Base-by-base conservation (phyloP, 2,888 invertebrate genomes). In the Mamestra brassicae region DNA sequence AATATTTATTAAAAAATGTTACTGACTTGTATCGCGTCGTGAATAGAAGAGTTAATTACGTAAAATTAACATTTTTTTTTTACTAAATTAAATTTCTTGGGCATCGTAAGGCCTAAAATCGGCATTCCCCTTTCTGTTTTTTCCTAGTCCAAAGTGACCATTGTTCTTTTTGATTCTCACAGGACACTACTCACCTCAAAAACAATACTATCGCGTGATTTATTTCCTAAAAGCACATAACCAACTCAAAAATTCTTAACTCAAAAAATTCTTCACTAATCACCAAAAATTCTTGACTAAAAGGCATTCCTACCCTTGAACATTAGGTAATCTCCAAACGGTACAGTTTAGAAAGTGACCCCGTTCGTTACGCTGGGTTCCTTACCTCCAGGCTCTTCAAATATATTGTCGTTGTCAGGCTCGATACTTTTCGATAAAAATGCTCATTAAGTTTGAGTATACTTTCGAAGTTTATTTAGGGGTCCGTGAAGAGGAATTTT, bases 301-400 rank as follows among this genome's bases (percentile, higher is more conserved):
- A 75, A 83, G 58, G 82, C 77, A 78, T 84, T 82, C 76, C 45
- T 54, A 15, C 71, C 61, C 60, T 62, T 13, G 47, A 10, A 0
- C 38, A 15, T 69, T 54, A 38, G 11, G 15, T 42, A 54, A 81
- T 71, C 73, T 65, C 34, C 10, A 26, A 34, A 57, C 36, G 52
- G 57, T 55, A 50, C 34, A 55, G 57, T 77, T 83, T 76, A 74
- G 78, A 85, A 76, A 83, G 83, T 75, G 61, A 15, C 72, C 50
- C 55, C 4, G 13, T 57, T n/a, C 54, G 17, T 2, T 2, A 7
- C 8, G 0, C 4, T 34, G n/a, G 4, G 42, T n/a, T 36, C 17
- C 13, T 8, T 26, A 60, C 54, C 50, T 42, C 47, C 47, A 15
- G 38, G 26, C 15, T 45, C 38, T 76, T 66, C 8, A 64, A 74